Percentiles rank a stretch among this genome's conserved stretches.
Conservation (phyloP, 2,113 vertebrate genomes). For the Oncorhynchus masou region DNA sequence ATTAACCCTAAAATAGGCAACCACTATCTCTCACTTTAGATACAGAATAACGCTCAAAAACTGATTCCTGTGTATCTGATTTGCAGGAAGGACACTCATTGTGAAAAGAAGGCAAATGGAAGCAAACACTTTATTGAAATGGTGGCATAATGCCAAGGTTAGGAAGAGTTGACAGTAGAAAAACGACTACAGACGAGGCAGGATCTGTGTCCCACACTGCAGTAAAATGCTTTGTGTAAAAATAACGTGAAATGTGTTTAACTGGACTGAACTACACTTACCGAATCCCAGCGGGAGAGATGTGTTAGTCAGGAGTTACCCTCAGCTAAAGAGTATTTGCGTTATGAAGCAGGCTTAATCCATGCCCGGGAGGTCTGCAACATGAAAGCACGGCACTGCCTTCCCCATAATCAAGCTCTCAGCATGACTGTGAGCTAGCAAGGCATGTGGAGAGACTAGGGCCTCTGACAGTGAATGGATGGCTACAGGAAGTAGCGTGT, state of each 20-base stretch:
- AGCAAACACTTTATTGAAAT: background rate
- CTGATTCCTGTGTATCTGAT: too few species aligned
- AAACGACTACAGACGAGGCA: too few species aligned
- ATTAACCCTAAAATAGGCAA: background rate
- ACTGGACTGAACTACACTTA: background rate
- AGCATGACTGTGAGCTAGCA: conserved; percentile 20
- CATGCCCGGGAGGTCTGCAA: background rate
- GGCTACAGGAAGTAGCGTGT: conserved; percentile 26
- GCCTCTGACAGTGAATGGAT: background rate
- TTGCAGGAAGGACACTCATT: background rate
- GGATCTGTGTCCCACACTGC: too few species aligned
- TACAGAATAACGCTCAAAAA: too few species aligned
- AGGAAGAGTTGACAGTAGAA: too few species aligned
- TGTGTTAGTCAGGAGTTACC: background rate
- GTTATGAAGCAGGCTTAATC: background rate
- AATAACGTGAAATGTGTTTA: background rate
- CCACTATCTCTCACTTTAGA: background rate
- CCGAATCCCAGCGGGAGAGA: background rate
- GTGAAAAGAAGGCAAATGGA: background rate
- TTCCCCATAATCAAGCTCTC: conserved; percentile 15
- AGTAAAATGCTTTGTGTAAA: background rate
- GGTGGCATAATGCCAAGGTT: background rate
- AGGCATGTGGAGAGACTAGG: background rate
- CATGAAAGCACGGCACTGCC: conserved; percentile 9
- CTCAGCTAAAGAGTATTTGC: background rate